phyloP scores from a whole-genome alignment of 2,888 invertebrate species.

The Nephrotoma flavescens region DNA sequence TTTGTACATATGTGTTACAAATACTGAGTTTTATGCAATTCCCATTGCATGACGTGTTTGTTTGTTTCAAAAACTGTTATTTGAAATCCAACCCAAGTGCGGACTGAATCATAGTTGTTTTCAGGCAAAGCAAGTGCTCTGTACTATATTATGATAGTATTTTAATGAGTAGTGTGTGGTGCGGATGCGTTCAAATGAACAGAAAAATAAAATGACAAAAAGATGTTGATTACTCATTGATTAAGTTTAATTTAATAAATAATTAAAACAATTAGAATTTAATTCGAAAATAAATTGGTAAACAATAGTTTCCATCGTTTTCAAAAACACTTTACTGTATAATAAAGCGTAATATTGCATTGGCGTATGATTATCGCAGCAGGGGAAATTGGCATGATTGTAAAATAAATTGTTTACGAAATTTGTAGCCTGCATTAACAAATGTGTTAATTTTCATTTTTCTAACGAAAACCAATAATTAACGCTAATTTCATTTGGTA shows the following conservation, averaged over 20 bases:
- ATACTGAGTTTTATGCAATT: not conserved
- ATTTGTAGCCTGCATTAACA: not conserved
- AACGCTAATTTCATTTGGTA: not conserved
- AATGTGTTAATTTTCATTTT: not conserved
- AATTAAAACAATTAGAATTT: not conserved
- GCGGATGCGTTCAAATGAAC: not conserved
- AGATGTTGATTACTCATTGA: not conserved
- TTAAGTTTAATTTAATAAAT: not conserved
- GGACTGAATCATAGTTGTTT: not conserved
- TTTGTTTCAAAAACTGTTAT: not conserved
- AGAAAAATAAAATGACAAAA: not conserved
- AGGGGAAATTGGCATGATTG: not conserved
- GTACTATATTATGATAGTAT: not conserved
- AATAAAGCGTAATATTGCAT: not conserved
- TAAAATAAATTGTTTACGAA: not conserved
- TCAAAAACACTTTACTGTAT: not conserved
- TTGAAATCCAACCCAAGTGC: not conserved
- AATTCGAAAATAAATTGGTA: not conserved
- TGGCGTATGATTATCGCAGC: not conserved
- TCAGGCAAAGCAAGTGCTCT: not conserved
- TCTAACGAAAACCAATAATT: not conserved
- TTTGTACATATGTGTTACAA: not conserved
- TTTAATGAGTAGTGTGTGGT: not conserved
- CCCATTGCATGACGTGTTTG: not conserved
- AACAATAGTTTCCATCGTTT: not conserved